Evolutionary conservation across 2,888 invertebrate species (phyloP), one percentile per base, ranked within the genome.

Genomic region (Pollenia labialis): DNA sequence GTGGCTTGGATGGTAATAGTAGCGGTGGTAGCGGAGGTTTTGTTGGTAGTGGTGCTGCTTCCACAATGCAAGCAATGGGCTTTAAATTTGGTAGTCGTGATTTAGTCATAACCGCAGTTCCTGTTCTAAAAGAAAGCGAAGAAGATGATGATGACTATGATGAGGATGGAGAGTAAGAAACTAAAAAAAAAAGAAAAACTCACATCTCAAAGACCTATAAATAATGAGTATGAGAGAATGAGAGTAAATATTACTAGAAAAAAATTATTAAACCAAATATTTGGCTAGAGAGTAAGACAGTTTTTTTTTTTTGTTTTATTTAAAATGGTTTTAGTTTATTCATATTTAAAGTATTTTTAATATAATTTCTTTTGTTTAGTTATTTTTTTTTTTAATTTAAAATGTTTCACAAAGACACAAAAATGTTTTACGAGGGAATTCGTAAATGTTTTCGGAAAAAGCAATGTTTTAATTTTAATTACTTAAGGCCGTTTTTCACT

Each of bases 111-210:
- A 92, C 92, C 40, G 92, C 92, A 58, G 91, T 92, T 85, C 92
- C 92, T 58, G 89, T 90, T 75, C 87, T 90, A 64, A 90, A 91
- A 86, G 92, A 92, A 79, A 92, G 90, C 89, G 92, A 92, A 16
- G 92, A 92, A 44, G 92, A 92, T 85, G 92, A 92, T 82, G 92
- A 92, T 87, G 92, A 92, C 81, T 90, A 91, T 80, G 91, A 92
- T 86, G 91, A 91, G 74, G 91, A 91, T 89, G 88, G 85, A 50
- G 85, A 88, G 50, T 84, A 80, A 79, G 42, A 68, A 64, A 32
- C 7, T 14, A 32, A 4, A 14, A 48, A 40, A 79, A 12, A 54
- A 50, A 72, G 1, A 44, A 2, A 40, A 44, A 16, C 16, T 62
- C 6, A 0, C 0, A 32, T 6, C 32, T 18, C 12, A 16, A 23